These are phyloP conservation scores for Chlorodrepanis virens DNA, from an alignment of 2,113 vertebrate species.

Conservation along the genomic window DNA sequence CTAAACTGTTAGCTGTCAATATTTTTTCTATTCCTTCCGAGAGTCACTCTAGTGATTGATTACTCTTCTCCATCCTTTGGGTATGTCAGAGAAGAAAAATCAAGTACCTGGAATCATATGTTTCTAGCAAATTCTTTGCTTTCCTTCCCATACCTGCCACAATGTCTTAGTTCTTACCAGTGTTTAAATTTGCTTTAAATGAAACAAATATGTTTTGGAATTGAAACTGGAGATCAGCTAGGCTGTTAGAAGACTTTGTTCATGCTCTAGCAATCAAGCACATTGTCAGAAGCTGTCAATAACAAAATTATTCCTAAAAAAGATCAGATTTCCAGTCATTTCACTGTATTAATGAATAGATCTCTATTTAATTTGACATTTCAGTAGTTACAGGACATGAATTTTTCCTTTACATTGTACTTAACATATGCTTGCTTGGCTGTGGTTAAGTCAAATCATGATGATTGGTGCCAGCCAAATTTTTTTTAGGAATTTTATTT, in stretches of 20 bases:
- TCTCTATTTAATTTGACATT: constrained; percentile 25
- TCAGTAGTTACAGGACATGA: constrained; percentile 33
- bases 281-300: neutral
- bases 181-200: constrained; percentile 3
- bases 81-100: constrained; percentile 21
- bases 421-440: constrained; percentile 53
- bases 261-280: neutral
- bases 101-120: neutral
- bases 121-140: constrained; percentile 2
- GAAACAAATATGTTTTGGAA: neutral
- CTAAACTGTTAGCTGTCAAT: neutral
- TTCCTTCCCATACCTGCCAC: neutral
- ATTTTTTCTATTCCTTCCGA: neutral
- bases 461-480: constrained; percentile 19
- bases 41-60: neutral
- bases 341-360: constrained; percentile 50
- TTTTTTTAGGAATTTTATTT: constrained; percentile 36
- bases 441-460: constrained; percentile 60
- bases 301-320: constrained; percentile 42
- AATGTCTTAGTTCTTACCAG: neutral
- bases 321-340: constrained; percentile 51
- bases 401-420: constrained; percentile 8
- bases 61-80: constrained; percentile 3
- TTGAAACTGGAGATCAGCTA: neutral
- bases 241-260: neutral